Base-by-base conservation (phyloP, 2,888 invertebrate species). In the Lasioglossum zephyrum region DNA sequence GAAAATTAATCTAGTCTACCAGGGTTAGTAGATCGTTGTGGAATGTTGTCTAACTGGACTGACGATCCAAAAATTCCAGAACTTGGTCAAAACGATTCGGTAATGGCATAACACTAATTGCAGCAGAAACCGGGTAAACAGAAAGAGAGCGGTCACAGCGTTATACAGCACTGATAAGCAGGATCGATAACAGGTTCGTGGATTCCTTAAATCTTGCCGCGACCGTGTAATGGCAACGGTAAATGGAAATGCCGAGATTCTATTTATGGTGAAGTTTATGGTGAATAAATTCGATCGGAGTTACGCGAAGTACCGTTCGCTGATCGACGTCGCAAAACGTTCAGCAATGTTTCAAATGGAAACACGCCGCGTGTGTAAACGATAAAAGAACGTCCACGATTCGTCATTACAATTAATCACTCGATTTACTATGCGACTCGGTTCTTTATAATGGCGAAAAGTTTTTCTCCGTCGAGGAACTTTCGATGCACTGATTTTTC, bases 111-210 rank as follows among this genome's bases (percentile, higher is more conserved):
- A 63, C 63, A 16, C 5, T 63, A 16, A 63, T 31, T 31, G 13
- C 16, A 63, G 16, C 31, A 13, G 31, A 31, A 26, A 63, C 13
- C 31, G 6, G 26, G 16, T 16, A 2, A 31, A 26, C 60, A 11
- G 1, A 26, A 36, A 36, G 9, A 69, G 22, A 69, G 11, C 22
- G 22, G 39, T 4, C 41, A 11, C 41, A 18, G 11, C 70, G 39
- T 49, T 70, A 70, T 41, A 49, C 73, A 60, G 44, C 57, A 66
- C 8, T 31, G 77, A 84, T 84, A 77, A 49, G 41, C 57, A 53
- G 44, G 53, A 81, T 60, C 82, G 82, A 82, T 84, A 84, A 77
- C 57, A 74, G 82, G 74, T 70, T 77, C 81, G 44, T n/a, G 66
- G 36, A 74, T 82, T 60, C 73, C 77, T 78, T 72, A 49, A 82